Percentiles rank a stretch among this genome's conserved stretches.
Conservation (phyloP, 2,888 invertebrate species). For the Cyclophora albipunctata region DNA sequence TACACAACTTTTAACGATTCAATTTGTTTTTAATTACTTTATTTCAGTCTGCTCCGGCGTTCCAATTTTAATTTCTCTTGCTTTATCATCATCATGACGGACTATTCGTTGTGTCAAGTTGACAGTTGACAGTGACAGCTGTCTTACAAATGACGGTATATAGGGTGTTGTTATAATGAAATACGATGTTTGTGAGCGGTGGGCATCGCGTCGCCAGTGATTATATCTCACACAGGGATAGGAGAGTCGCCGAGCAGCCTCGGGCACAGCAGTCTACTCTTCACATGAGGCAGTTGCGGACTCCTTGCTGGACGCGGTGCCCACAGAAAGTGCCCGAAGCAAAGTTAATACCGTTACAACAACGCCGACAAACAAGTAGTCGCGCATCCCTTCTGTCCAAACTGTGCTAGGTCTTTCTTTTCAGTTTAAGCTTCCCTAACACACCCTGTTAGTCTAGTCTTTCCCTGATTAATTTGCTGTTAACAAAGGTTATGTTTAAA, state of each 20-base stretch:
- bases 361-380: slow-evolving; percentile 71
- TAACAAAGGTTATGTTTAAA: slow-evolving; percentile 20
- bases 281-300: slow-evolving; percentile 84
- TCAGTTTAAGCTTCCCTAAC: slow-evolving; percentile 64
- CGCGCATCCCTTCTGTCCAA: slow-evolving; percentile 72
- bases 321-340: slow-evolving; percentile 79
- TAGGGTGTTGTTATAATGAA: slow-evolving; percentile 3
- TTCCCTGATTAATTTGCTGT: slow-evolving; percentile 37
- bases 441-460: slow-evolving; percentile 62
- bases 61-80: no score
- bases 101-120: no score
- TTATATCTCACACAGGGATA: slow-evolving; percentile 75
- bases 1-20: no score
- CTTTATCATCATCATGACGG: no score
- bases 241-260: slow-evolving; percentile 61
- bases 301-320: slow-evolving; percentile 88
- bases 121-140: no score
- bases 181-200: slow-evolving; percentile 38
- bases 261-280: slow-evolving; percentile 67
- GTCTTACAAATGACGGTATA: no score
- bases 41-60: no score
- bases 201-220: slow-evolving; percentile 57
- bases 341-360: slow-evolving; percentile 76
- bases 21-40: not conserved
- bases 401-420: slow-evolving; percentile 72